phyloP scores from a whole-genome alignment of 1,140 invertebrate species.

The Dendrolimus punctatus region DNA sequence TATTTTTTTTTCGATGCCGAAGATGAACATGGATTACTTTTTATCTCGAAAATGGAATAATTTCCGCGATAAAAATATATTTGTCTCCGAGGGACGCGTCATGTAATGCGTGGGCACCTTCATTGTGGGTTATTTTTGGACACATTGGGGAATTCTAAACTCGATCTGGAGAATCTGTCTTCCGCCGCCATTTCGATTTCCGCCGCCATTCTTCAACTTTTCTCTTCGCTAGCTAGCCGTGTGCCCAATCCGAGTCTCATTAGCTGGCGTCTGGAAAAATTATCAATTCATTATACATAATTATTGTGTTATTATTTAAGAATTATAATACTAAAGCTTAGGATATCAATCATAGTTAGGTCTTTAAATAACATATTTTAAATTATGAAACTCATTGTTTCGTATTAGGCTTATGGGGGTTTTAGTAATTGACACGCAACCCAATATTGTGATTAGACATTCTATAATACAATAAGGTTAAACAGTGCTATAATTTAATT shows the following conservation, averaged over 20 bases:
- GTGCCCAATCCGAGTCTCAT: conserved; percentile 21
- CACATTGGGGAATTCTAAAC: conserved; percentile 1
- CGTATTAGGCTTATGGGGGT: too few species aligned
- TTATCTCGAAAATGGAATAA: too few species aligned
- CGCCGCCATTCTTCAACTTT: conserved; percentile 14
- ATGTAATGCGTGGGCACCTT: too few species aligned
- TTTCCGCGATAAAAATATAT: too few species aligned
- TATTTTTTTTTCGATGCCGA: too few species aligned
- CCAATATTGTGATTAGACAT: conserved; percentile 10
- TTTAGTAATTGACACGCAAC: neutral
- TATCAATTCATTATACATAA: conserved; percentile 14
- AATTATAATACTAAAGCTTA: too few species aligned
- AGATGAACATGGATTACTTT: too few species aligned
- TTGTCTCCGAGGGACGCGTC: too few species aligned
- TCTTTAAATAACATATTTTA: too few species aligned
- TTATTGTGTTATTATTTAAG: neutral
- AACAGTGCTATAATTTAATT: conserved; percentile 18
- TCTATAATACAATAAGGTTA: conserved; percentile 2
- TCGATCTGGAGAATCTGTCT: neutral
- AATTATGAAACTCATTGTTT: too few species aligned
- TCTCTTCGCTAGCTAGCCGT: conserved; percentile 24
- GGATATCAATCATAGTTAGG: too few species aligned
- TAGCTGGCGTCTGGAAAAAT: conserved; percentile 24
- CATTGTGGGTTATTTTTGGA: conserved; percentile 1
- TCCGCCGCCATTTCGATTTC: neutral